Evolutionary conservation across 2,797 vertebrate genomes (phyloP).

Genomic region (Pteronotus mesoamericanus): DNA sequence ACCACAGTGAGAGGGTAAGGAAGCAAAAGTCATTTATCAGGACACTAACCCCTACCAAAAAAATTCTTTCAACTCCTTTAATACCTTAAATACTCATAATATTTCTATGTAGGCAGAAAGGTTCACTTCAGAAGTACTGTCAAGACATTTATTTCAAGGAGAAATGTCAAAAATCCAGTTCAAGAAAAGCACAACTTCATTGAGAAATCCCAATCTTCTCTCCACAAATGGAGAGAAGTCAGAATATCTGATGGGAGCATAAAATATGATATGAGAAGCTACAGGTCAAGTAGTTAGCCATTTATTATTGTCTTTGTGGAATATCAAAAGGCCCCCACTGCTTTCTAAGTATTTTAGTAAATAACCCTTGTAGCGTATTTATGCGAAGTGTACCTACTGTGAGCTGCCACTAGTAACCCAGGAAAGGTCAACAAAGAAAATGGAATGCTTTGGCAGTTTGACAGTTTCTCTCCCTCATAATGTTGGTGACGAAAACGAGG

Average conservation of each 20-base stretch:
- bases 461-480: neutral
- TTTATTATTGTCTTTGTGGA: neutral
- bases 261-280: neutral
- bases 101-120: constrained; percentile 11
- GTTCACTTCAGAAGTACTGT: neutral
- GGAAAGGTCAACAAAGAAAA: neutral
- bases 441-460: neutral
- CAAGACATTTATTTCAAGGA: constrained; percentile 1
- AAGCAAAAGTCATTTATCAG: neutral
- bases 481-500: neutral
- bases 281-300: neutral
- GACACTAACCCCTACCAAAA: neutral
- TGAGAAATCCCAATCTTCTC: neutral
- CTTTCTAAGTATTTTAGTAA: neutral
- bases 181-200: neutral
- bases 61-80: neutral
- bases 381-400: neutral
- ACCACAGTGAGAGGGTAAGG: neutral
- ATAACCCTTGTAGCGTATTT: neutral
- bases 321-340: neutral
- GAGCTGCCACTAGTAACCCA: neutral
- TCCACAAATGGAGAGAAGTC: neutral
- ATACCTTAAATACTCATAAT: neutral
- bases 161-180: constrained; percentile 27
- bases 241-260: neutral